phyloP scores from a whole-genome alignment of 2,888 invertebrate genomes.

The Euzophera pinguis region DNA sequence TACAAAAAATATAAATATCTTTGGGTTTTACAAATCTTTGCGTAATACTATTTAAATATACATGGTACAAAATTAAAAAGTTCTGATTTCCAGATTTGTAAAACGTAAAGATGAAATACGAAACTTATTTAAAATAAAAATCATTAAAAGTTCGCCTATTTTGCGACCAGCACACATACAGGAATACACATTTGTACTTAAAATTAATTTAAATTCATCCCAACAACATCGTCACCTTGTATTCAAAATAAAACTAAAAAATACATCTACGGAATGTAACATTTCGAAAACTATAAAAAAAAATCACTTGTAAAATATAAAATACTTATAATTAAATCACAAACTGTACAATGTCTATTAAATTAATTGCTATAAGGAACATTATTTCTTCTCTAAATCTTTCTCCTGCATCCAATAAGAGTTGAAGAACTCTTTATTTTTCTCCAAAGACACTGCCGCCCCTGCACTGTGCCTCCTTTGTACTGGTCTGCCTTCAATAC shows the following conservation, averaged over 20 bases:
- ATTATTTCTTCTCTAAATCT: constrained; percentile 25
- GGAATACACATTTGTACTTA: constrained; percentile 33
- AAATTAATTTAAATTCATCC: constrained; percentile 23
- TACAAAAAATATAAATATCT: too few relatives aligned
- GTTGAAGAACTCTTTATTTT: constrained; percentile 40
- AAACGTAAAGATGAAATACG: background rate
- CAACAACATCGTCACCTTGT: constrained; percentile 46
- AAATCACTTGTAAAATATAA: constrained; percentile 17
- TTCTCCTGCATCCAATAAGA: constrained; percentile 46
- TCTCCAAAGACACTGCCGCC: constrained; percentile 60
- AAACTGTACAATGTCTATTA: constrained; percentile 3
- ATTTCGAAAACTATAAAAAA: constrained; percentile 24
- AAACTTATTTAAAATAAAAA: background rate
- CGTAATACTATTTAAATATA: too few relatives aligned
- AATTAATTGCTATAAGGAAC: background rate
- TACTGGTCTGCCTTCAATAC: constrained; percentile 48
- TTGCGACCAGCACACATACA: background rate
- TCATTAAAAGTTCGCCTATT: background rate
- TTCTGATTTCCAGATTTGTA: too few relatives aligned
- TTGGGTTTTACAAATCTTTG: too few relatives aligned
- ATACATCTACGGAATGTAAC: constrained; percentile 43
- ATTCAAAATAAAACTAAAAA: constrained; percentile 28
- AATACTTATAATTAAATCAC: constrained; percentile 19
- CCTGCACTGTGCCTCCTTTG: constrained; percentile 68
- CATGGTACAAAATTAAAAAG: too few relatives aligned